Base-by-base conservation (phyloP, 2,797 vertebrate genomes). In the Gymnothorax javanicus region DNA sequence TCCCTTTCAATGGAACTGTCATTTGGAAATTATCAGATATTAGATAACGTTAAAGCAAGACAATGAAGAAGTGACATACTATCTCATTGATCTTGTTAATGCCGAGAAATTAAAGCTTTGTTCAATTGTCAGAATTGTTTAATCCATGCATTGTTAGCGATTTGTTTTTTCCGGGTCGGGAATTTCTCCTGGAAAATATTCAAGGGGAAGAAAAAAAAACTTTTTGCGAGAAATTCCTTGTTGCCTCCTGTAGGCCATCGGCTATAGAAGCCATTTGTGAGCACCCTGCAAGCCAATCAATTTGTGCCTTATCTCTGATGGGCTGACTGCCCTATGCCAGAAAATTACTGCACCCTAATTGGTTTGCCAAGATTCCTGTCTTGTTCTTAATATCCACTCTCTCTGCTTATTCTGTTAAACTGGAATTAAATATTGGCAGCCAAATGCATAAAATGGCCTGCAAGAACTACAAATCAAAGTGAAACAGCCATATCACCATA, bases 251-350 rank as follows among this genome's bases (percentile, higher is more conserved):
- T 64, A 20, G 56, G 12, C 54, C 25, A 20, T 75, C 11, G 5
- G n/a, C 52, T 57, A 7, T 69, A 85, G 52, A 50, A 85, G 50
- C 17, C 11, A 64, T 33, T 50, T 7, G 43, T 56, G 8, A 15
- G 85, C 73, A 9, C 82, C 20, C 23, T 23, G 77, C 33, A 17
- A 50, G 33, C 60, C 23, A 62, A 17, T 52, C 43, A n/a, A 43
- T 27, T 62, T 60, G 59, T 13, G n/a, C 59, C 85, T 86, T 81
- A 86, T 86, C 71, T 79, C n/a, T 79, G 54, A 82, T 54, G 71
- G 77, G 87, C 77, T 82, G 59, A 20, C 17, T 17, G 84, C 73
- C 73, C 12, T 0, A 1, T 67, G n/a, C 5, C 87, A 25, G 23
- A 17, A 56, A 64, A 2, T 5, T 58, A 33, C 60, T 73, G 79